These are phyloP conservation scores for Enteromius viviparus DNA, from an alignment of 2,797 vertebrate genomes.

Conservation along the genomic window DNA sequence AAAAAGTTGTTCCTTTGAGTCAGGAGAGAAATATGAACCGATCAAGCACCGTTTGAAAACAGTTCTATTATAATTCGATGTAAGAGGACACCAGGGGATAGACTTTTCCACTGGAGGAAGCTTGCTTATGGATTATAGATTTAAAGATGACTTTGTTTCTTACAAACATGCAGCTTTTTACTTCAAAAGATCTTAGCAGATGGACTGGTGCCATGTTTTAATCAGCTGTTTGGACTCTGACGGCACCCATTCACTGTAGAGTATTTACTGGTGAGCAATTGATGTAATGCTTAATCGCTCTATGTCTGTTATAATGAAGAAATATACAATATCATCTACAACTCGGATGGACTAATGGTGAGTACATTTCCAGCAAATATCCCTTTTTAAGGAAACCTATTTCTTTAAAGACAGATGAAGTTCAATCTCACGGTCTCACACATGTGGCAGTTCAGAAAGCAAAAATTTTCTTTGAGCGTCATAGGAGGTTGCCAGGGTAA, in stretches of 20 bases:
- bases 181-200: neutral
- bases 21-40: neutral
- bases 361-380: neutral
- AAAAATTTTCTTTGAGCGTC: neutral
- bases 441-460: neutral
- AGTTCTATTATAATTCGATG: neutral
- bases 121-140: neutral
- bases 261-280: neutral
- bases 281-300: neutral
- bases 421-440: neutral
- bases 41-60: neutral
- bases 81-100: neutral
- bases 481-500: constrained; percentile 11
- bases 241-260: neutral
- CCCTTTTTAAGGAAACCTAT: neutral
- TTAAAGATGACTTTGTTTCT: neutral
- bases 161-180: neutral
- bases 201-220: neutral
- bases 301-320: neutral
- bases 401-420: neutral
- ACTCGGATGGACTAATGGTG: neutral
- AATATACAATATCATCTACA: neutral
- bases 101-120: neutral
- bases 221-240: too few species aligned
- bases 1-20: neutral